Conservation (phyloP, 2,113 vertebrate genomes). For the Ptyas mucosa region DNA sequence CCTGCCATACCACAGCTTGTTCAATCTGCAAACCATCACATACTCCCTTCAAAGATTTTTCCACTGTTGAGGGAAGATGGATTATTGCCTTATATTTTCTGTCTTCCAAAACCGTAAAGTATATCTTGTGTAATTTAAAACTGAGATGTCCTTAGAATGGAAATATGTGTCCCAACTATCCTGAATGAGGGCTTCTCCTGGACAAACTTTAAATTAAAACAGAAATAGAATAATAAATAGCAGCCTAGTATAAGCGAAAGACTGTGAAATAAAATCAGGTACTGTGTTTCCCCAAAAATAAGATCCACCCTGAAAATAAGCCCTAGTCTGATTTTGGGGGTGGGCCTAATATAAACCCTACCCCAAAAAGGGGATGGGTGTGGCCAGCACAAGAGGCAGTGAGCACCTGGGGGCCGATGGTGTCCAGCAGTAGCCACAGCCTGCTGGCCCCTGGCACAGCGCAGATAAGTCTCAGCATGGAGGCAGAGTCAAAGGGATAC, state of each 20-base stretch:
- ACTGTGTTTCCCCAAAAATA: no score
- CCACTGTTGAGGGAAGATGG: not conserved
- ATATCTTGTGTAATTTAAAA: not conserved
- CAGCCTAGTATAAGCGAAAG: not conserved
- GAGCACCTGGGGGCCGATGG: no score
- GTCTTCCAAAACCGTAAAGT: not conserved
- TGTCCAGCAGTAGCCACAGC: no score
- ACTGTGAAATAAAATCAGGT: not conserved
- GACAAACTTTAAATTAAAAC: not conserved
- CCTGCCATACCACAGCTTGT: not conserved
- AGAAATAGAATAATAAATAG: not conserved
- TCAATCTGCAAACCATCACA: not conserved
- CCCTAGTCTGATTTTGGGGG: no score
- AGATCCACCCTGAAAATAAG: no score
- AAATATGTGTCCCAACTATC: not conserved
- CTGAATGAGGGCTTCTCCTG: not conserved
- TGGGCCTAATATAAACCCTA: no score
- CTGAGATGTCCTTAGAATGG: not conserved
- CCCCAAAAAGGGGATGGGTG: no score
- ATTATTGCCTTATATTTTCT: not conserved
- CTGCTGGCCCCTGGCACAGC: no score
- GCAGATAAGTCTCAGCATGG: no score
- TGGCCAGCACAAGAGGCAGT: no score
- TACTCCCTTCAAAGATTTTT: not conserved
- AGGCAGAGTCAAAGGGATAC: no score